Percentiles rank a stretch among this genome's conserved stretches.
These are phyloP conservation scores for Cetonia aurata DNA, from an alignment of 2,888 invertebrate genomes.

Conservation along the genomic window DNA sequence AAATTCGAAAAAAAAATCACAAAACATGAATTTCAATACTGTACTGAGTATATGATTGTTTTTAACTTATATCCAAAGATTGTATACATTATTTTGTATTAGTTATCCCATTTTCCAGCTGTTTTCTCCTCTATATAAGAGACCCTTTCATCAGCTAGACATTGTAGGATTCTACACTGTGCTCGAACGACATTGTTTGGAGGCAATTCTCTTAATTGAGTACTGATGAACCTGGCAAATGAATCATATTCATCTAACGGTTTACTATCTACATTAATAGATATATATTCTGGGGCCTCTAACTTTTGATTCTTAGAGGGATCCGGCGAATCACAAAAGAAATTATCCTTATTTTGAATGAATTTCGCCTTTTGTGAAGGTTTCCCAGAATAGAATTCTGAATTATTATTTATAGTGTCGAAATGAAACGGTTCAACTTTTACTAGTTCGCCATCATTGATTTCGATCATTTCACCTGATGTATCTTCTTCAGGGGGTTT, in stretches of 20 bases:
- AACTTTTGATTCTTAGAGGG: constrained; percentile 33
- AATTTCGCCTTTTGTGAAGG: constrained; percentile 10
- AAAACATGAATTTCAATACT: no score
- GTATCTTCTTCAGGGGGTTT: constrained; percentile 30
- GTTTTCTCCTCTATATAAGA: constrained; percentile 31
- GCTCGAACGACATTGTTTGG: constrained; percentile 29
- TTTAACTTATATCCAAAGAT: no score
- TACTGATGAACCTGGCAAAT: constrained; percentile 40
- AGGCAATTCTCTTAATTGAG: constrained; percentile 41
- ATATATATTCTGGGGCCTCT: constrained; percentile 42
- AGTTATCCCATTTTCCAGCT: constrained; percentile 23
- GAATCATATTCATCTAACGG: constrained; percentile 41
- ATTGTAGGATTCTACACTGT: constrained; percentile 39
- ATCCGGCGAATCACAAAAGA: constrained; percentile 4
- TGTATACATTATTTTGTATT: not conserved
- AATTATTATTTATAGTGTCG: constrained; percentile 38
- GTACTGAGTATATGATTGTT: no score
- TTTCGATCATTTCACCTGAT: constrained; percentile 44
- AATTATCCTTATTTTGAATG: not conserved
- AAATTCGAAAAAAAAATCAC: no score
- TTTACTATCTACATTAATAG: constrained; percentile 9
- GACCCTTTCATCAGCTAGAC: constrained; percentile 42
- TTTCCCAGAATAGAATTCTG: constrained; percentile 22
- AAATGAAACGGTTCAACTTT: constrained; percentile 41
- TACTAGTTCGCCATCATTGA: constrained; percentile 42